A percentile compares a stretch with the other conserved stretches of the same genome.
Conservation (phyloP, 2,888 invertebrate species). For the Eupithecia exiguata region DNA sequence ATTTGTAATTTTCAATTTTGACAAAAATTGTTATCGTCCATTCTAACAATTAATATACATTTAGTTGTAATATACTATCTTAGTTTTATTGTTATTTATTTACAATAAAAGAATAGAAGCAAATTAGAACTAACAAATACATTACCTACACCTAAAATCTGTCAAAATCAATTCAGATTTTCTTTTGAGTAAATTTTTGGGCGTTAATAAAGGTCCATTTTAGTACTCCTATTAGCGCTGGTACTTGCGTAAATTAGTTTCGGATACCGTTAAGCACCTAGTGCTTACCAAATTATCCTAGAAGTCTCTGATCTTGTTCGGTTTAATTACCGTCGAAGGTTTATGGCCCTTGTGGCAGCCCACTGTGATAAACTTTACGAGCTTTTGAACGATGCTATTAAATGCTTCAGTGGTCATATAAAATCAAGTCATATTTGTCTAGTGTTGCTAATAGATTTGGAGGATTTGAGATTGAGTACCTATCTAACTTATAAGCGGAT, state of each 20-base stretch:
- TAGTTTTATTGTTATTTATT: too few species aligned
- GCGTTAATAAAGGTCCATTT: background rate
- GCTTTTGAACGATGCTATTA: constrained; percentile 40
- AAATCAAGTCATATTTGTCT: constrained; percentile 23
- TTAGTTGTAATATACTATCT: too few species aligned
- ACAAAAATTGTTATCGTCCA: too few species aligned
- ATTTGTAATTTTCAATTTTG: too few species aligned
- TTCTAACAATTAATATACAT: too few species aligned
- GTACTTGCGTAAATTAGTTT: background rate
- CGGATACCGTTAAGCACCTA: background rate
- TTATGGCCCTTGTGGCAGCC: constrained; percentile 46
- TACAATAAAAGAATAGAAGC: too few species aligned
- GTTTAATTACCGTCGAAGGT: constrained; percentile 42
- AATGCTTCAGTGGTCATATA: constrained; percentile 25
- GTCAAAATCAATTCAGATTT: background rate
- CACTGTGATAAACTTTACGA: constrained; percentile 45
- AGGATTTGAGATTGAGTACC: background rate
- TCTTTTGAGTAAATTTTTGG: background rate
- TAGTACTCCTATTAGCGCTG: background rate
- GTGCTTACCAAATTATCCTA: constrained; percentile 14
- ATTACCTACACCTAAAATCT: too few species aligned
- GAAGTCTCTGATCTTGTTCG: constrained; percentile 33
- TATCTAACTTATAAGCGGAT: background rate
- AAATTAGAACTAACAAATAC: too few species aligned
- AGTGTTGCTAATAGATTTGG: constrained; percentile 14